These are phyloP conservation scores for Neoscelio sp. DNA, from an alignment of 2,888 invertebrate genomes.

Conservation along the genomic window DNA sequence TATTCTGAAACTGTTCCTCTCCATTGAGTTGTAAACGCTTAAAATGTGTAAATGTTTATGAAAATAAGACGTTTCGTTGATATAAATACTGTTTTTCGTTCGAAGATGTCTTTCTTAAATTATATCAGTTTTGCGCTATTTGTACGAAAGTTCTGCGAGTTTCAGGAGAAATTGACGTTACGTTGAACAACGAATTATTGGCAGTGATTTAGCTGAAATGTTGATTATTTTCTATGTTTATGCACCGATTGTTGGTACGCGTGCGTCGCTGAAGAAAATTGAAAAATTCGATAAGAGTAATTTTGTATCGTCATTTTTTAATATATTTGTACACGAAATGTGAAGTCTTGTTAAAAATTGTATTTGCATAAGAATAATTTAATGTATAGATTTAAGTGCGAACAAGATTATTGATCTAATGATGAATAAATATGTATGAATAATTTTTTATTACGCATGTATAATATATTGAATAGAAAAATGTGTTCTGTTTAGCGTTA, in stretches of 20 bases:
- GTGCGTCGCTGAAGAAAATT: neutral
- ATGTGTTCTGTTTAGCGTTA: too few relatives aligned
- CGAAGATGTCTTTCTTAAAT: too few relatives aligned
- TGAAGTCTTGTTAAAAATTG: slow-evolving; percentile 10
- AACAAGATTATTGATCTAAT: too few relatives aligned
- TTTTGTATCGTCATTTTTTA: slow-evolving; percentile 29
- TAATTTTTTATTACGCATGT: too few relatives aligned
- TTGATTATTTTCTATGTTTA: slow-evolving; percentile 1
- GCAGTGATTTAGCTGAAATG: neutral
- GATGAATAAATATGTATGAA: too few relatives aligned
- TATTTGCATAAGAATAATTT: neutral
- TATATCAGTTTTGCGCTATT: too few relatives aligned
- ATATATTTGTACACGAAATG: slow-evolving; percentile 24
- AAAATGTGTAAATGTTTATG: slow-evolving; percentile 7
- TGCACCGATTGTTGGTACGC: neutral
- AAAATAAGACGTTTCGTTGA: too few relatives aligned
- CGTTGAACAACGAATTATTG: slow-evolving; percentile 32
- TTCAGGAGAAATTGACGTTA: neutral
- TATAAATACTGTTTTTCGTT: too few relatives aligned
- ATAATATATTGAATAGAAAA: too few relatives aligned
- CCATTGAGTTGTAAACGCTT: slow-evolving; percentile 39
- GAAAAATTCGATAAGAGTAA: too few relatives aligned
- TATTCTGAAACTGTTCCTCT: slow-evolving; percentile 38
- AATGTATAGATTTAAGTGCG: too few relatives aligned
- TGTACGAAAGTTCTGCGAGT: neutral